A percentile compares a stretch with the other conserved stretches of the same genome.
Conservation (phyloP, 2,113 vertebrate species). For the Semnornis frantzii region DNA sequence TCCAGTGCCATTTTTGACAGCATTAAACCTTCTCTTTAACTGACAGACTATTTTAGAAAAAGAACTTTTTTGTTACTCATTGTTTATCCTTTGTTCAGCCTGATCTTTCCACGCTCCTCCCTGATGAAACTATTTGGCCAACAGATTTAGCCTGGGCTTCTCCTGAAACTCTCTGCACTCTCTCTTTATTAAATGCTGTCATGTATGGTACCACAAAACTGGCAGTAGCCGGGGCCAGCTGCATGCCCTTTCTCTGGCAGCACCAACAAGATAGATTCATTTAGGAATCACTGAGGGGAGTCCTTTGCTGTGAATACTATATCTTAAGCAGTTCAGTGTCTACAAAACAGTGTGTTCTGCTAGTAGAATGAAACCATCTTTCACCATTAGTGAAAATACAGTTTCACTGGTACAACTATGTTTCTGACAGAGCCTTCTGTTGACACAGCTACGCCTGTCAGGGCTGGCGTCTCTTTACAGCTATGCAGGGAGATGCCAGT, state of each 20-base stretch:
- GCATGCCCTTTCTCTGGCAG: background rate
- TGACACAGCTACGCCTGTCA: background rate
- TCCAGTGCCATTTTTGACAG: constrained; percentile 7
- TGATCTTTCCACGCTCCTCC: constrained; percentile 8
- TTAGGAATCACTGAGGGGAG: background rate
- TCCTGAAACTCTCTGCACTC: background rate
- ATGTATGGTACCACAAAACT: background rate
- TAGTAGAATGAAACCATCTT: background rate
- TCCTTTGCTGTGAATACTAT: constrained; percentile 27
- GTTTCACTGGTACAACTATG: background rate
- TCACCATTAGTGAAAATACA: background rate
- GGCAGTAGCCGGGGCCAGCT: background rate
- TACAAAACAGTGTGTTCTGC: background rate
- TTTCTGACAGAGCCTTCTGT: constrained; percentile 24
- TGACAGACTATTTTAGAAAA: constrained; percentile 15
- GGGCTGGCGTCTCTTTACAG: constrained; percentile 21
- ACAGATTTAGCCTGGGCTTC: background rate
- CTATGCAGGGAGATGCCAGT: background rate
- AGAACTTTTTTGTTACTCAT: background rate
- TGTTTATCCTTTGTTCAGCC: background rate
- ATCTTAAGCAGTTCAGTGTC: background rate
- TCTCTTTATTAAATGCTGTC: background rate
- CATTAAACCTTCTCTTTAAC: constrained; percentile 45
- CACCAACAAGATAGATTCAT: background rate
- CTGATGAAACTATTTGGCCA: constrained; percentile 15